Base-by-base conservation (phyloP, 2,888 invertebrate genomes). In the Sarcophaga carnaria region DNA sequence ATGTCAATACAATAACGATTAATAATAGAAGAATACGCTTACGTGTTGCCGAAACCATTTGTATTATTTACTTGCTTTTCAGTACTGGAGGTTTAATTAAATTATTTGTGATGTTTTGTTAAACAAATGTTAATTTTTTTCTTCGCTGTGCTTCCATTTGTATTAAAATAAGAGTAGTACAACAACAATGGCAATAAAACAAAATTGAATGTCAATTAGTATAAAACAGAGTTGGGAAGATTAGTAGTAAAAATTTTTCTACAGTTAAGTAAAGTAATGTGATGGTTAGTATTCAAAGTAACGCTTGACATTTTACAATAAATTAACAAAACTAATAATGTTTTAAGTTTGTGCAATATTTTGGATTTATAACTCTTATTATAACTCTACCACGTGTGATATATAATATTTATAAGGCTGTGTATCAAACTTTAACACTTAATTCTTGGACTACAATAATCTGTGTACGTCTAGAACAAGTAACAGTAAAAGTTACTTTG, bases 1-100 rank as follows among this genome's bases (percentile, higher is more conserved):
- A 88, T 14, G 90, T 8, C 72, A 88, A 66, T 27, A 78, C 72
- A 49, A 85, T 72, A 54, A 90, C 47, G 66, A 85, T 80, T 62
- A 91, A 45, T 63, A 90, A 69, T 47, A 91, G 77, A 4, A 89
- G 75, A 79, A 91, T 87, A 64, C 91, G 90, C 89, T 92, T 92
- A 64, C 91, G 90, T 84, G 90, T 89, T 63, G 79, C 60, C 45
- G 91, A 81, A 87, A 90, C 87, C 92, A 92, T 92, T 90, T 90
- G 74, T 60, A 75, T 60, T 64, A 14, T 14, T 47, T 64, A 10
- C 22, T 47, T 12, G 8, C 60, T 72, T 72, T 64, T 27, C 72
- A 59, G 1, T 66, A 27, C 20, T 64, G 54, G 64, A 59, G 64
- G 17, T 83, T 79, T 62, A 25, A 37, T 75, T 72, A 71, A 59